Evolutionary conservation across 2,888 invertebrate species (phyloP).

Genomic region (Syrphus vitripennis): DNA sequence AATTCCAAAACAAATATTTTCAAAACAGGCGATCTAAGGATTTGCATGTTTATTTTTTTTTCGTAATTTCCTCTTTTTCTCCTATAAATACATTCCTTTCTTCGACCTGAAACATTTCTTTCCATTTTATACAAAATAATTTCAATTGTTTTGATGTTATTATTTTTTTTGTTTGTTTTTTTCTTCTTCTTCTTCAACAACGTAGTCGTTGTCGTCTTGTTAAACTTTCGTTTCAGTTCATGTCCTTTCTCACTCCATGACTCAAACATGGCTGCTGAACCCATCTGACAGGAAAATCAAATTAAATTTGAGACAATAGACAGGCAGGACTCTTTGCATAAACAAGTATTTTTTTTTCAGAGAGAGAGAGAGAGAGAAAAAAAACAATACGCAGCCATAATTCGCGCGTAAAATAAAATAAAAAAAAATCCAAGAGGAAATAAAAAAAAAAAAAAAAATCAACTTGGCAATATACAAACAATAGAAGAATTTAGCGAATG

Average conservation of each 20-base stretch:
- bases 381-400: conserved; percentile 54
- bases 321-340: conserved; percentile 63
- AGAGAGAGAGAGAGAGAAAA: too few species aligned
- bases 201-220: not conserved
- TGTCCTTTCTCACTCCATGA: conserved; percentile 4
- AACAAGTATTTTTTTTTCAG: conserved; percentile 35
- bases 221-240: conserved; percentile 29
- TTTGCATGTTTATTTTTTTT: conserved; percentile 4
- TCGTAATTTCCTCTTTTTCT: not conserved
- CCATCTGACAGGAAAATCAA: conserved; percentile 62
- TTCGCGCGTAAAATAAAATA: conserved; percentile 37
- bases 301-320: conserved; percentile 68
- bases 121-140: not conserved
- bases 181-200: not conserved
- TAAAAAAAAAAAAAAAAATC: not conserved
- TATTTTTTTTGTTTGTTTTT: not conserved
- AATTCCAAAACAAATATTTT: conserved; percentile 11
- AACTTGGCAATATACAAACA: conserved; percentile 34
- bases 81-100: not conserved
- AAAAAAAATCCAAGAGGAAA: conserved; percentile 10
- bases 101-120: not conserved
- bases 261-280: not conserved
- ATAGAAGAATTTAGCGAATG: conserved; percentile 44
- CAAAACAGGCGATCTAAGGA: not conserved
- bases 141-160: conserved; percentile 13